Percentiles rank a stretch among this genome's conserved stretches.
Evolutionary conservation across 35 echinoderm and acorn worm genomes (phyloP).

Genomic region (Patiria miniata): DNA sequence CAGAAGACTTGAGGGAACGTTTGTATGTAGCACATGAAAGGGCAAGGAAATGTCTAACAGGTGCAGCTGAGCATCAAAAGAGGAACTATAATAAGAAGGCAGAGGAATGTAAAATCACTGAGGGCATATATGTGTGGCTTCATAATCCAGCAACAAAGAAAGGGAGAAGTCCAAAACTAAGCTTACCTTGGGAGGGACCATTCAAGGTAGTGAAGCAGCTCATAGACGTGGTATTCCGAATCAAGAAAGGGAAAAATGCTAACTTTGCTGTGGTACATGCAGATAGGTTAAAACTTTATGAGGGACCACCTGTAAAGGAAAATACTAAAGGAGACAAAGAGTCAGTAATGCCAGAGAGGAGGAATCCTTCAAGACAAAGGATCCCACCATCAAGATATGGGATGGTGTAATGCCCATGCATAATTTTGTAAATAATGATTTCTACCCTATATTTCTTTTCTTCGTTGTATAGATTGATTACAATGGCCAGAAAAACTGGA

Average conservation of each 20-base stretch:
- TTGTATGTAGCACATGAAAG: conserved; percentile 9
- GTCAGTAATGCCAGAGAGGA: not conserved
- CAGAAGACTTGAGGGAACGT: not conserved
- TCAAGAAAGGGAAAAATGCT: conserved; percentile 33
- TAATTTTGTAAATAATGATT: not conserved
- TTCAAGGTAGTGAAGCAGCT: conserved; percentile 32
- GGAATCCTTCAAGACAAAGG: not conserved
- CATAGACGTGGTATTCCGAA: conserved; percentile 46
- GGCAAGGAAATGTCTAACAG: not conserved
- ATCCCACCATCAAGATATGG: not conserved
- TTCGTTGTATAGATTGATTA: not conserved
- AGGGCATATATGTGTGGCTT: conserved; percentile 60
- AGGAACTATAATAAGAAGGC: conserved; percentile 38
- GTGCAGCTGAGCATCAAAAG: conserved; percentile 12
- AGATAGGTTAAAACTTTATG: conserved; percentile 10
- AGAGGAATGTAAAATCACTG: not conserved
- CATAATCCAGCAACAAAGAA: conserved; percentile 11
- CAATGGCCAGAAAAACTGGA: not conserved
- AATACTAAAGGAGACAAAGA: not conserved
- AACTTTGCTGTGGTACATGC: conserved; percentile 4
- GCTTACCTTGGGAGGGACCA: conserved; percentile 62
- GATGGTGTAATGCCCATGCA: not conserved
- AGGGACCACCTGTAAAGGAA: not conserved
- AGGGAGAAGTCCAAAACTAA: conserved; percentile 39
- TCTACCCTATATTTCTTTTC: not conserved